These are phyloP conservation scores for Schizopygopsis pylzovi DNA, from an alignment of 2,797 vertebrate genomes.

Conservation along the genomic window DNA sequence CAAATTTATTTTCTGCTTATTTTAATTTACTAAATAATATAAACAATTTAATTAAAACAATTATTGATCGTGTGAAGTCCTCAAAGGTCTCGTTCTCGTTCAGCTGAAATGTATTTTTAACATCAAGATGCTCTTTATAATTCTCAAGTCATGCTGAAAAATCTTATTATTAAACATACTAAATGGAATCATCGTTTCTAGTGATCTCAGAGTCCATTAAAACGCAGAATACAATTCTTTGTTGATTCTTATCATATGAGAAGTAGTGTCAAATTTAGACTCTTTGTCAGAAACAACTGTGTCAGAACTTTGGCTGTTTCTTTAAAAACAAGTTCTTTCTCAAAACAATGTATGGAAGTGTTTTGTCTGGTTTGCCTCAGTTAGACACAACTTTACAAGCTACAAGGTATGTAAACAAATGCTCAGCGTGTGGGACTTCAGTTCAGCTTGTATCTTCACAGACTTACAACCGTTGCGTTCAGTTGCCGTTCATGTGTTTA, in stretches of 20 bases:
- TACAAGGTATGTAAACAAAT: slow-evolving; percentile 35
- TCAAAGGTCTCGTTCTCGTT: too few species aligned
- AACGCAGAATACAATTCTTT: neutral
- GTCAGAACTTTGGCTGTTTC: neutral
- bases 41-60: too few species aligned
- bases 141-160: neutral
- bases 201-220: neutral
- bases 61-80: too few species aligned
- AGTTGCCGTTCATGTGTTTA: neutral
- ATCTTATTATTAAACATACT: neutral
- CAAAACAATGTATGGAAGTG: slow-evolving; percentile 15
- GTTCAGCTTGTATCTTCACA: neutral
- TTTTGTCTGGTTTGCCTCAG: slow-evolving; percentile 46
- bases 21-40: too few species aligned
- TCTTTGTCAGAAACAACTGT: neutral
- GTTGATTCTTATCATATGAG: neutral
- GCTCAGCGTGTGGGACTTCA: slow-evolving; percentile 15
- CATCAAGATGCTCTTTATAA: neutral
- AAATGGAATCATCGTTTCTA: neutral
- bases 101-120: too few species aligned
- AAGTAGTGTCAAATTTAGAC: neutral
- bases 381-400: slow-evolving; percentile 16
- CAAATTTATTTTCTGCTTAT: too few species aligned
- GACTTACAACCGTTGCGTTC: neutral
- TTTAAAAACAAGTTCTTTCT: slow-evolving; percentile 4